Percentiles rank a stretch among this genome's conserved stretches.
Evolutionary conservation across 2,797 vertebrate genomes (phyloP).

Genomic region (Cyprinella venusta): DNA sequence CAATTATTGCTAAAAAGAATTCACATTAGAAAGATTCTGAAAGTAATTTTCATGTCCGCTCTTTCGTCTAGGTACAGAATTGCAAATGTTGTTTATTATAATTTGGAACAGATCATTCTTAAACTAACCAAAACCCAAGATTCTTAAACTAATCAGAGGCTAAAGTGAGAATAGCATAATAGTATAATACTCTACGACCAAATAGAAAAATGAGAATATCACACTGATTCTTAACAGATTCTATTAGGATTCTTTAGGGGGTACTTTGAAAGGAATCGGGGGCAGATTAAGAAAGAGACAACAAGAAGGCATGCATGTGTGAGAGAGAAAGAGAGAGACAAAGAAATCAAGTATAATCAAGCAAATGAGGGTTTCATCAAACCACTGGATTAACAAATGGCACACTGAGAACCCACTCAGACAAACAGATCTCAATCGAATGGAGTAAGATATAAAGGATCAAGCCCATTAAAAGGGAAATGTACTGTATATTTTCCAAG

Average conservation of each 20-base stretch:
- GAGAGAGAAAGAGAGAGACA: neutral
- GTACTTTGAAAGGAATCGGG: neutral
- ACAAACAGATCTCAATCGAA: slow-evolving; percentile 42
- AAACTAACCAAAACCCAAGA: neutral
- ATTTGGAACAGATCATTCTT: no score
- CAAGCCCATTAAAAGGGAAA: neutral
- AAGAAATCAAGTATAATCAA: neutral
- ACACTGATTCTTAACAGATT: neutral
- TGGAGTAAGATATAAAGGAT: slow-evolving; percentile 52
- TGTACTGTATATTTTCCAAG: neutral
- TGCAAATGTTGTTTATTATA: no score
- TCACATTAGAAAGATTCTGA: neutral
- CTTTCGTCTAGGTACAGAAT: neutral
- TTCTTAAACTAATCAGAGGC: neutral
- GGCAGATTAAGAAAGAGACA: neutral
- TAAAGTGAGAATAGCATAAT: neutral
- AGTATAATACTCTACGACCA: neutral
- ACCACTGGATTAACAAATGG: slow-evolving; percentile 23
- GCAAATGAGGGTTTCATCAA: slow-evolving; percentile 9
- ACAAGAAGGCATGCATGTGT: neutral
- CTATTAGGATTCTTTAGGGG: neutral
- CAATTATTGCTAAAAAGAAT: neutral
- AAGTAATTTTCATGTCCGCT: neutral
- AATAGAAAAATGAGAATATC: neutral
- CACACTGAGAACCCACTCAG: slow-evolving; percentile 16